phyloP scores from a whole-genome alignment of 2,888 invertebrate genomes.

The Lithosia quadra region DNA sequence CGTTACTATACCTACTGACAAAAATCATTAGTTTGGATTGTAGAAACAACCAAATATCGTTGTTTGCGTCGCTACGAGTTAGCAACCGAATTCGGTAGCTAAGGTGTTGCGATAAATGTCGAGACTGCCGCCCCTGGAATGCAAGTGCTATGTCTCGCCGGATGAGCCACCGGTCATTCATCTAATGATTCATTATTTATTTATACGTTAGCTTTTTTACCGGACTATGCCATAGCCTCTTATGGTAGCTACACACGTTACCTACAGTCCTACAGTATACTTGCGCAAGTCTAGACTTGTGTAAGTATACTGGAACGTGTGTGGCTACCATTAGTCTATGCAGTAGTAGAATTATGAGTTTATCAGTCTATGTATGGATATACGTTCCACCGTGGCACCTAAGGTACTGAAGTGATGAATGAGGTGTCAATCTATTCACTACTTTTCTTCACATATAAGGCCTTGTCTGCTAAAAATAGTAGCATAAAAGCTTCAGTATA shows the following conservation, averaged over 20 bases:
- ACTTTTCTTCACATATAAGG: neutral
- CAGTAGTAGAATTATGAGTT: neutral
- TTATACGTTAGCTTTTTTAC: neutral
- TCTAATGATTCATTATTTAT: slow-evolving; percentile 4
- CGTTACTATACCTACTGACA: no score
- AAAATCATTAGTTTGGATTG: no score
- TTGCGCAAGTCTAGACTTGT: no score
- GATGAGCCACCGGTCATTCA: neutral
- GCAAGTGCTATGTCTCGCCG: neutral
- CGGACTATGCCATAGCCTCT: neutral
- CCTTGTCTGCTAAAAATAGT: neutral
- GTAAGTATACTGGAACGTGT: no score
- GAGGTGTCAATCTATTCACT: neutral
- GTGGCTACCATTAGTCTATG: no score
- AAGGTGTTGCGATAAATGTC: no score
- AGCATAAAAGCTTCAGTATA: neutral
- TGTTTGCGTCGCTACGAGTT: no score
- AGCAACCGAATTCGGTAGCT: no score
- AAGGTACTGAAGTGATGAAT: neutral
- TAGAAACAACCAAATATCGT: no score
- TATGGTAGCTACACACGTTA: no score
- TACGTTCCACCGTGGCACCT: neutral
- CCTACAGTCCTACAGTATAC: no score
- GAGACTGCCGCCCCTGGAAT: no score
- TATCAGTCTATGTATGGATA: neutral